Evolutionary conservation across 2,113 vertebrate genomes (phyloP).

Genomic region (Forbesichthys papilliferus): DNA sequence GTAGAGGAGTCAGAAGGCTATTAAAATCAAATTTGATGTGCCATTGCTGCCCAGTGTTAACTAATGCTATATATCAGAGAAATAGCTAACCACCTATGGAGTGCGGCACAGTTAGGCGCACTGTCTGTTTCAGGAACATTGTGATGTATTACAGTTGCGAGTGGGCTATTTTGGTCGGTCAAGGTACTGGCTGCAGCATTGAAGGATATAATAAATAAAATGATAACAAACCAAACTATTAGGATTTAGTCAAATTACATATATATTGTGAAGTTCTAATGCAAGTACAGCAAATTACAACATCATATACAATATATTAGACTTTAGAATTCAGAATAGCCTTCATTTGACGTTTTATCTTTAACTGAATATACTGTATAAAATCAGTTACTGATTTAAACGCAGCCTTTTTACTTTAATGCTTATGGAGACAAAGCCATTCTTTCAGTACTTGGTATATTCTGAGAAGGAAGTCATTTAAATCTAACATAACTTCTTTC

Average conservation of each 20-base stretch:
- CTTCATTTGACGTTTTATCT: no score
- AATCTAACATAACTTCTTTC: neutral
- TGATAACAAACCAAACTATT: neutral
- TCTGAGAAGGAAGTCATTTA: neutral
- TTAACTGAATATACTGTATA: no score
- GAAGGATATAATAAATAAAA: neutral
- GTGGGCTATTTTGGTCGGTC: conserved; percentile 8
- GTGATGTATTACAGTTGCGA: conserved; percentile 31
- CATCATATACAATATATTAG: no score
- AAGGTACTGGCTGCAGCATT: neutral
- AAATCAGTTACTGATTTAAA: no score
- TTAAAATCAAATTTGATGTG: conserved; percentile 52
- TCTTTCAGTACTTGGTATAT: no score
- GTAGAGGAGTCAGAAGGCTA: conserved; percentile 45
- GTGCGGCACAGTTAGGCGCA: conserved; percentile 24
- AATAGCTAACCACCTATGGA: conserved; percentile 31
- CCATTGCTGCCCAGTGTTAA: conserved; percentile 30
- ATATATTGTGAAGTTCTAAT: no score
- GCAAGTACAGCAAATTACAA: no score
- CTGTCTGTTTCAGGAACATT: conserved; percentile 36
- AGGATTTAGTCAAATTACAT: neutral
- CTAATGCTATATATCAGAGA: conserved; percentile 40
- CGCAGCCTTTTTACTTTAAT: no score
- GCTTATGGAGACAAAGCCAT: no score
- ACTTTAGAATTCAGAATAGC: no score